phyloP scores from a whole-genome alignment of 2,797 vertebrate species.

The Simalia tracyae region DNA sequence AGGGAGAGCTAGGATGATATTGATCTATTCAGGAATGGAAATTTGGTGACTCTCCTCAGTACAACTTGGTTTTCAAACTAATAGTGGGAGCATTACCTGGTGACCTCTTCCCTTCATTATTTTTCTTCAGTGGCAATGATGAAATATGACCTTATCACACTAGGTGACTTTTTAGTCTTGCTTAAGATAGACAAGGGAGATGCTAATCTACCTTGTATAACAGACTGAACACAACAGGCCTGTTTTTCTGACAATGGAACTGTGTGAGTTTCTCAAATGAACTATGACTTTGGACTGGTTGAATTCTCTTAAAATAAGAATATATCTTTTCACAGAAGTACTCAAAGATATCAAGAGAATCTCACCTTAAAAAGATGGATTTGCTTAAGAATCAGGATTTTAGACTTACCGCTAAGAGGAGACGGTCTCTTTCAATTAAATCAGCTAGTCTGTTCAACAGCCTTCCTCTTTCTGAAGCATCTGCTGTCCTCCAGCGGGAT shows the following conservation, averaged over 20 bases:
- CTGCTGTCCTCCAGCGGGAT: conserved; percentile 86
- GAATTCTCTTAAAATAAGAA: background rate
- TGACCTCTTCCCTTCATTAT: background rate
- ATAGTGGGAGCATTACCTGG: background rate
- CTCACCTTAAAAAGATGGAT: too few relatives aligned
- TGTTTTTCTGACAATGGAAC: background rate
- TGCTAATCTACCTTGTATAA: background rate
- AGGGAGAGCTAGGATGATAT: background rate
- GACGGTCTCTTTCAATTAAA: conserved; percentile 82
- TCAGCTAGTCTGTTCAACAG: conserved; percentile 83
- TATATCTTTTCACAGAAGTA: background rate
- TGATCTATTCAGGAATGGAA: background rate
- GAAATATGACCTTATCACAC: background rate
- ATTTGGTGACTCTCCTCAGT: background rate
- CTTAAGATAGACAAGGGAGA: background rate
- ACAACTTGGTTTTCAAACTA: background rate
- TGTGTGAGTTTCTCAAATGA: background rate
- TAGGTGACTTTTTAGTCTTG: background rate
- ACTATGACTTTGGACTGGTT: background rate
- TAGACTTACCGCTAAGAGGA: conserved; percentile 82
- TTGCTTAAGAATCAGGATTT: background rate
- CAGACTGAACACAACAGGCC: background rate
- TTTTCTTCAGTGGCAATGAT: background rate
- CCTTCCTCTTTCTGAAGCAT: conserved; percentile 83
- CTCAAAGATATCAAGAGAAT: background rate